Evolutionary conservation across 2,888 invertebrate species (phyloP).

Genomic region (Ashinkailepas kermadecensis): DNA sequence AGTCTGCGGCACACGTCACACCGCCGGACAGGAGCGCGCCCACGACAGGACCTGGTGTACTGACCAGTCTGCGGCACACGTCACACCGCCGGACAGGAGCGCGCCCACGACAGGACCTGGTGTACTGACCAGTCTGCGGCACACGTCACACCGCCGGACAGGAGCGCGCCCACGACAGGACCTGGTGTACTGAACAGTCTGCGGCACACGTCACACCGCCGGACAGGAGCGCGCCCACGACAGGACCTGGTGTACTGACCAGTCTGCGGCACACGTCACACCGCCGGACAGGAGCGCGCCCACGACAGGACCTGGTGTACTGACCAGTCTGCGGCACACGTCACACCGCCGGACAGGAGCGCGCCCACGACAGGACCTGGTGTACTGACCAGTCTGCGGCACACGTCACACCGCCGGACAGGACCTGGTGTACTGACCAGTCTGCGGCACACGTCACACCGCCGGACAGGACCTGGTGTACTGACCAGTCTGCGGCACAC

Average conservation of each 20-base stretch:
- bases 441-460: too few species aligned
- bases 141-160: too few species aligned
- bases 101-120: too few species aligned
- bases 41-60: slow-evolving; percentile 73
- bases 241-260: not conserved
- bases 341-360: too few species aligned
- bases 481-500: not conserved
- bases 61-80: slow-evolving; percentile 65
- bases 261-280: not conserved
- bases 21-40: slow-evolving; percentile 85
- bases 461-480: not conserved
- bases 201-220: not conserved
- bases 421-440: too few species aligned
- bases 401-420: too few species aligned
- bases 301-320: not conserved
- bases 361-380: too few species aligned
- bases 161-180: too few species aligned
- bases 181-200: slow-evolving; percentile 29
- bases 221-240: not conserved
- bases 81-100: too few species aligned
- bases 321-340: not conserved
- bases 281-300: too few species aligned
- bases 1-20: slow-evolving; percentile 88
- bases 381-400: too few species aligned
- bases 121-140: too few species aligned